Conservation (phyloP, 2,888 invertebrate genomes). For the Petrolisthes cinctipes region DNA sequence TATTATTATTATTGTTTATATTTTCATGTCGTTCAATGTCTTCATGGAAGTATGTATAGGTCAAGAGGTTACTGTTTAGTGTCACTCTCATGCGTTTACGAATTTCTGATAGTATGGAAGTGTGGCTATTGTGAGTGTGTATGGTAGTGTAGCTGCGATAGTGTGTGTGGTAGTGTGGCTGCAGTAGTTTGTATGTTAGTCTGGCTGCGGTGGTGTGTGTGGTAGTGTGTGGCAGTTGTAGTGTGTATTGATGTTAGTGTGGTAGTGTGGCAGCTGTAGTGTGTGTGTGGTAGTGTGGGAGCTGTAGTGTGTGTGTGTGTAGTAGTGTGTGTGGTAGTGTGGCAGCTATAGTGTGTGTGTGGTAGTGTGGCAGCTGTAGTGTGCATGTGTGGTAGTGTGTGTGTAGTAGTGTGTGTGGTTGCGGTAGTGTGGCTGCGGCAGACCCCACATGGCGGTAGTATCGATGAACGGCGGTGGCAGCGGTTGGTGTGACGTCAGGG, state of each 20-base stretch:
- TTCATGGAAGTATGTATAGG: too few species aligned
- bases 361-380: background rate
- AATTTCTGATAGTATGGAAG: too few species aligned
- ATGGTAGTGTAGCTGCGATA: background rate
- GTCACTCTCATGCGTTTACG: too few species aligned
- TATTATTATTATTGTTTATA: too few species aligned
- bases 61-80: too few species aligned
- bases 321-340: slow-evolving; percentile 12
- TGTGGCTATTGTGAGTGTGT: background rate
- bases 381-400: background rate
- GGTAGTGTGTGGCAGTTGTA: background rate
- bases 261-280: background rate
- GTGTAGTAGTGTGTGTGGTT: background rate
- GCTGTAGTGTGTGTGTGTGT: slow-evolving; percentile 5
- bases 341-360: background rate
- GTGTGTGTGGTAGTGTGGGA: background rate
- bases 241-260: background rate
- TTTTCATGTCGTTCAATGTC: too few species aligned
- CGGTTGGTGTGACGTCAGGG: background rate
- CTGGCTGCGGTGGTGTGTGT: background rate
- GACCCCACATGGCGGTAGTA: slow-evolving; percentile 1
- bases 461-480: background rate
- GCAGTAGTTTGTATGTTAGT: background rate
- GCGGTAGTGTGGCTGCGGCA: background rate
- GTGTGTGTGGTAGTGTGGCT: background rate